Evolutionary conservation across 2,888 invertebrate genomes (phyloP), one percentile per base, ranked within the genome.

Genomic region (Tenthredo scrophulariae): DNA sequence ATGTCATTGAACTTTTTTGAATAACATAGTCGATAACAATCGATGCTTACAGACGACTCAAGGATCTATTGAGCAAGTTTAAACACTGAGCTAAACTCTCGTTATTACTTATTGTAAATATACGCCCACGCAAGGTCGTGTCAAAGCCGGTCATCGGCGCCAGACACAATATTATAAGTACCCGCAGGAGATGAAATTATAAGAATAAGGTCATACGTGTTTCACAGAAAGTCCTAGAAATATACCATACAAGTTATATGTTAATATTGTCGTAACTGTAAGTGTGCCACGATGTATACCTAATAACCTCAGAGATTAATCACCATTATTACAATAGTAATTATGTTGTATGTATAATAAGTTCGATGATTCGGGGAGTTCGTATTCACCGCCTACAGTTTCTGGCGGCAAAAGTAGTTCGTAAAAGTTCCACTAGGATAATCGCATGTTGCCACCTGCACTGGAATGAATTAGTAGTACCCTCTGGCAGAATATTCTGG

Each of bases 1-100:
- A 77, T 54, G 77, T 77, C 77, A 54, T 77, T 77, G 50, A 77
- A 77, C 77, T 77, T 77, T 77, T 77, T 29, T 29, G 10, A 29
- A 33, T 50, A 50, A 54, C 77, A 54, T n/a, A 26, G 72, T 72
- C 40, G 40, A 72, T 72, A 77, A 77, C 77, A 77, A 77, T 77
- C 77, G 77, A 50, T 50, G 50, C n/a, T 29, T 54, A 33, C 10
- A 54, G 33, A 29, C 77, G 40, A 74, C 72, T 54, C 77, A 77
- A 77, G 77, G 77, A 77, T 77, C 3, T 54, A 54, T 77, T 77
- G 26, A 26, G 46, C 77, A 77, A 74, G 22, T 77, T 33, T 29
- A n/a, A n/a, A 77, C 46, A 29, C 29, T 33, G 46, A 54, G 18
- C 9, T n/a, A 29, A 50, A 77, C 22, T 50, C 77, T n/a, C 13